phyloP scores from a whole-genome alignment of 2,113 vertebrate species.

The Saguinus midas region DNA sequence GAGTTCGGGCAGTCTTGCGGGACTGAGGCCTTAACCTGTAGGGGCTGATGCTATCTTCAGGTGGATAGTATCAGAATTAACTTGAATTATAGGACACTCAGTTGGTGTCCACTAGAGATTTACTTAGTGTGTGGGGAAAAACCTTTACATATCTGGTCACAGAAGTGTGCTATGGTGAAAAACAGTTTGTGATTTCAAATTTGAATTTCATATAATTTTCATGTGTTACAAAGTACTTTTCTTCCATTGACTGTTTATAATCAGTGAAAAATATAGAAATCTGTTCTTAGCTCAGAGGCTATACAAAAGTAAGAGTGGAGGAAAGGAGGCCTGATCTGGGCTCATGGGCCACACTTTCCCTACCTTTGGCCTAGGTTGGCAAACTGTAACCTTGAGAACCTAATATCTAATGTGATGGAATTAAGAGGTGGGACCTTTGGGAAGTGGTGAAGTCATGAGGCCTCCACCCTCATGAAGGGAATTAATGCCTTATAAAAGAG shows the following conservation, averaged over 20 bases:
- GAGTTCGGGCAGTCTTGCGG: not conserved
- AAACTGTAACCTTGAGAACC: not conserved
- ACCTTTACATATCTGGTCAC: not conserved
- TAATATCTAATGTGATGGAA: too few species aligned
- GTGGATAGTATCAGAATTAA: not conserved
- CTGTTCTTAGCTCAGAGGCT: not conserved
- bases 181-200: not conserved
- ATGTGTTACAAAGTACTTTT: not conserved
- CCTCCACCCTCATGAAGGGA: not conserved
- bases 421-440: not conserved
- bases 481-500: not conserved
- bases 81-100: not conserved
- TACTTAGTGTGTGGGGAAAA: not conserved
- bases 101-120: not conserved
- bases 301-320: not conserved
- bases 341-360: not conserved
- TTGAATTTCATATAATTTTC: constrained; percentile 16
- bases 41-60: not conserved
- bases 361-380: not conserved
- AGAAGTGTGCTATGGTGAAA: not conserved
- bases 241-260: not conserved
- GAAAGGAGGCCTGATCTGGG: not conserved
- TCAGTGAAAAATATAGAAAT: not conserved
- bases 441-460: not conserved
- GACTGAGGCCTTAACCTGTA: not conserved